Percentiles rank a stretch among this genome's conserved stretches.
phyloP scores from a whole-genome alignment of 2,888 invertebrate genomes.

The Trachelus stipa region DNA sequence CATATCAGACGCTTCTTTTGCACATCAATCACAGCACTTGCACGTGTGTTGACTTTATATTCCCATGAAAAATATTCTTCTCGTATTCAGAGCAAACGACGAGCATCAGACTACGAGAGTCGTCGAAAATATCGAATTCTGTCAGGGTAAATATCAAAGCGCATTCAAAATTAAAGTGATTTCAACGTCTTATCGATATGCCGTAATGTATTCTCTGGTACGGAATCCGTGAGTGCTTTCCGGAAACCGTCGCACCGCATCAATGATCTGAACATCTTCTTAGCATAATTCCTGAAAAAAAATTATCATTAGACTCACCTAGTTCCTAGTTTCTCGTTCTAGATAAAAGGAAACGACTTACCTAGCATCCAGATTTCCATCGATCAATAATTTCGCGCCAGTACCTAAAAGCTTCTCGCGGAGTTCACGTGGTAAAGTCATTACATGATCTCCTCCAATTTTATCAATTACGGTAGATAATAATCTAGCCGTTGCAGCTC shows the following conservation, averaged over 20 bases:
- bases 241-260: constrained; percentile 82
- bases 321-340: neutral
- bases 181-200: constrained; percentile 86
- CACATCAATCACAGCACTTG: neutral
- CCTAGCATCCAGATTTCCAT: constrained; percentile 90
- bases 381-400: constrained; percentile 85
- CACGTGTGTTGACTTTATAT: neutral
- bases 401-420: constrained; percentile 83
- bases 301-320: constrained; percentile 13
- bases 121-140: neutral
- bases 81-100: neutral
- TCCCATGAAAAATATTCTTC: neutral
- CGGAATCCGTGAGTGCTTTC: constrained; percentile 81
- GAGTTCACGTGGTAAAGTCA: constrained; percentile 80
- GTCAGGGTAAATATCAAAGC: neutral
- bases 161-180: constrained; percentile 66
- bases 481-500: constrained; percentile 85
- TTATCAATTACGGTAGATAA: constrained; percentile 79
- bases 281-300: constrained; percentile 76
- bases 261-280: constrained; percentile 80
- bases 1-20: neutral
- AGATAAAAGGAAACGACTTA: constrained; percentile 47
- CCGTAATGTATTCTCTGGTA: constrained; percentile 81
- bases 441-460: constrained; percentile 79
- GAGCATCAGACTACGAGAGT: neutral